phyloP scores from a whole-genome alignment of 1,140 invertebrate species.

The Drosophila cardini region DNA sequence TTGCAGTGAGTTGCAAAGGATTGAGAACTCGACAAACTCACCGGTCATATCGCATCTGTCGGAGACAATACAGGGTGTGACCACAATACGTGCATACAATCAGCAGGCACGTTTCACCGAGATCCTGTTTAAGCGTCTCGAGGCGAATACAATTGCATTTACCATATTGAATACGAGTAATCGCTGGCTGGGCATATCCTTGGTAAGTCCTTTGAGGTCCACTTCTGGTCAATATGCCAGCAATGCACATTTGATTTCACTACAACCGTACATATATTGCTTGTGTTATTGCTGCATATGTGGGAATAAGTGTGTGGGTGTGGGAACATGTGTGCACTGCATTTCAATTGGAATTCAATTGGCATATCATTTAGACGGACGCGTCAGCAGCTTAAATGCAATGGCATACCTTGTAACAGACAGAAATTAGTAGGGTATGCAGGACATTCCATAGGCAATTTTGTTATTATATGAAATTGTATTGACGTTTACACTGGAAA shows the following conservation, averaged over 20 bases:
- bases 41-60: constrained; percentile 90
- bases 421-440: background rate
- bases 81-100: constrained; percentile 89
- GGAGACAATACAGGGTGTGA: constrained; percentile 89
- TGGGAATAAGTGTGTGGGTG: constrained; percentile 28
- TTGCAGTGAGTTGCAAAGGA: constrained; percentile 89
- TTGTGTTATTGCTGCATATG: constrained; percentile 16
- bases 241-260: constrained; percentile 56
- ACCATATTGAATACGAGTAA: constrained; percentile 92
- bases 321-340: constrained; percentile 19
- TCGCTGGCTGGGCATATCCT: constrained; percentile 92
- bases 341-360: constrained; percentile 48
- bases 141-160: constrained; percentile 91
- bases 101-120: constrained; percentile 88
- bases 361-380: constrained; percentile 40
- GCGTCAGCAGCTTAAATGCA: constrained; percentile 6
- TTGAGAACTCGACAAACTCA: constrained; percentile 89
- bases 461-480: too few species aligned
- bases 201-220: constrained; percentile 86
- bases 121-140: constrained; percentile 88
- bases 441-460: background rate
- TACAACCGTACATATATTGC: constrained; percentile 12
- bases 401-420: background rate
- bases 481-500: too few species aligned
- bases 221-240: constrained; percentile 49